phyloP scores from a whole-genome alignment of 2,888 invertebrate species.

The Colostygia pectinataria region DNA sequence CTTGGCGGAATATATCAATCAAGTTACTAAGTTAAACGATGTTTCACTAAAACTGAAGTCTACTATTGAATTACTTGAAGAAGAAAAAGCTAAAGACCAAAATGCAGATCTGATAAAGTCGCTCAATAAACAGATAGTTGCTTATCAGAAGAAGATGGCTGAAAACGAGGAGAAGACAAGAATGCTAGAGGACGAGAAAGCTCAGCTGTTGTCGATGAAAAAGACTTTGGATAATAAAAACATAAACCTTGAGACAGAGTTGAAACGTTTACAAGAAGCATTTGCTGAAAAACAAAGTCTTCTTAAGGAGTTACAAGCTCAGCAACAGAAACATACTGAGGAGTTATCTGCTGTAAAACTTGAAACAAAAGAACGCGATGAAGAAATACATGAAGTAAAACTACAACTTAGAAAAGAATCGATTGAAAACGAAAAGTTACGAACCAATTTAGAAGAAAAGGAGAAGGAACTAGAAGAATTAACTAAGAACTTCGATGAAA shows the following conservation, averaged over 20 bases:
- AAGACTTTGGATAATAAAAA: conserved; percentile 58
- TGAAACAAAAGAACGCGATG: conserved; percentile 80
- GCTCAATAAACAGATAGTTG: conserved; percentile 79
- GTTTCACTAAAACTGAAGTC: conserved; percentile 76
- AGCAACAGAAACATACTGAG: conserved; percentile 74
- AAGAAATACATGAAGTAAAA: conserved; percentile 80
- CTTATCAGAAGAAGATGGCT: conserved; percentile 64
- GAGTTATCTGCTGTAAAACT: conserved; percentile 69
- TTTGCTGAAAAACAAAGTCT: conserved; percentile 69
- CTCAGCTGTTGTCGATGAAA: conserved; percentile 62
- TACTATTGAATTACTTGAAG: conserved; percentile 74
- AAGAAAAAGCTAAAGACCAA: conserved; percentile 76
- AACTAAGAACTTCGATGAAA: conserved; percentile 71
- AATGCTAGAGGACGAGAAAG: conserved; percentile 72
- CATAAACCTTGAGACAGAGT: conserved; percentile 56
- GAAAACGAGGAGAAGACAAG: conserved; percentile 69
- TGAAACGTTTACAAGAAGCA: conserved; percentile 67
- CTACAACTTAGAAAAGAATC: conserved; percentile 82
- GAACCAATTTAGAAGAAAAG: conserved; percentile 80
- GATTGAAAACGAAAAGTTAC: conserved; percentile 85
- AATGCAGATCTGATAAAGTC: conserved; percentile 77
- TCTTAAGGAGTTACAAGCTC: conserved; percentile 72
- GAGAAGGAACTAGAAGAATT: conserved; percentile 73
- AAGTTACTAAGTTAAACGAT: conserved; percentile 80
- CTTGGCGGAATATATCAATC: conserved; percentile 74